Conservation (phyloP, 2,113 vertebrate genomes). For the Clarias magur region DNA sequence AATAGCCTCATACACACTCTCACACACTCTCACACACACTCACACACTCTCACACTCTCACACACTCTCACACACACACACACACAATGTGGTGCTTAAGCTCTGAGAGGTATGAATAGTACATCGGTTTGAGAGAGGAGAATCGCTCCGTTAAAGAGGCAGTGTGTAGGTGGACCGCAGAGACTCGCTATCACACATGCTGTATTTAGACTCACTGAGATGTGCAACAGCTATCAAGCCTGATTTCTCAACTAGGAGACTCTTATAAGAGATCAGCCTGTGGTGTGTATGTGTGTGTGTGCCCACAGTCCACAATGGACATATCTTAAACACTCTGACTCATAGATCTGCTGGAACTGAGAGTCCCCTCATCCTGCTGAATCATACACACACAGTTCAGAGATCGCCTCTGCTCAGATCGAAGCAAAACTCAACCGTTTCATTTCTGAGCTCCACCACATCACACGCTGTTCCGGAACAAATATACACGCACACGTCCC, state of each 20-base stretch:
- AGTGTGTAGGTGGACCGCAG: conserved; percentile 39
- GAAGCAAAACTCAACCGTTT: conserved; percentile 18
- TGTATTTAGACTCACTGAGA: conserved; percentile 44
- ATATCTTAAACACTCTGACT: conserved; percentile 51
- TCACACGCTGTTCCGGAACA: conserved; percentile 31
- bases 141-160: conserved; percentile 39
- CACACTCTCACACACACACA: conserved; percentile 36
- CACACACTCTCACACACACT: too few species aligned
- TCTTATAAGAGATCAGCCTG: conserved; percentile 20
- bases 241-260: conserved; percentile 19
- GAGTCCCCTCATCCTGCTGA: conserved; percentile 52
- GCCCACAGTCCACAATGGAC: conserved; percentile 25
- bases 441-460: conserved; percentile 18
- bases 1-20: background rate
- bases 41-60: conserved; percentile 39
- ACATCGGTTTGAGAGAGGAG: conserved; percentile 35
- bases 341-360: conserved; percentile 45
- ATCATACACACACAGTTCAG: conserved; percentile 42
- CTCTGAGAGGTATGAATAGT: conserved; percentile 35
- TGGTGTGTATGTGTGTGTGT: conserved; percentile 29
- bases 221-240: conserved; percentile 31
- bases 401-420: conserved; percentile 11
- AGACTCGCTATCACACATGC: conserved; percentile 45
- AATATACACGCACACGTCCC: background rate
- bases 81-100: conserved; percentile 28